Base-by-base conservation (phyloP, 2,888 invertebrate species). In the Parasteatoda lunata region DNA sequence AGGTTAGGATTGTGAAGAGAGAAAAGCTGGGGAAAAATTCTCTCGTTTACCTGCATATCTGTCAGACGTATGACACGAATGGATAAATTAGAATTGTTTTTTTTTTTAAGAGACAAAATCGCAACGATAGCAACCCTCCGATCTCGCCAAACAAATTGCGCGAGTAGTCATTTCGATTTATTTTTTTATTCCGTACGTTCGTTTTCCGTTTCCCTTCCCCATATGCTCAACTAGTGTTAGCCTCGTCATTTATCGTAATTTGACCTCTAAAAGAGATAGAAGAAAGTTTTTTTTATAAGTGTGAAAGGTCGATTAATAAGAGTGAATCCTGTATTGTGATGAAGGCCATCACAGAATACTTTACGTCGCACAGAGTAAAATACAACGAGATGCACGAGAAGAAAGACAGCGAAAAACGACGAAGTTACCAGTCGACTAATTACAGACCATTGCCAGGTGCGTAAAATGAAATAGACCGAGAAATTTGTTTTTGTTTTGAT, bases 321-420 rank as follows among this genome's bases (percentile, higher is more conserved):
- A 77, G 59, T 13, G 45, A 59, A 59, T 59, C 15, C 65, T 65
- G 71, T 71, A 30, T 70, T 64, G 73, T 73, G 11, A 85, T 85
- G 85, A 85, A 85, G 80, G 85, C 85, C 80, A 85, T 85, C n/a
- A 49, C 85, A n/a, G 85, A 85, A 71, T 85, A 85, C 47, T 85
- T 85, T 54, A 75, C 80, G 49, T 52, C 76, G 11, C 71, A 71
- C 15, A 76, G 59, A 65, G 70, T 80, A n/a, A 85, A 85, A 52
- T 85, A 85, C 71, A 80, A 59, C 59, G 85, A 85, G 54, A 76
- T 80, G 70, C 80, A 80, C 15, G 80, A 80, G 75, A 80, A 85
- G 52, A 85, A 77, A 54, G 80, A 80, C 6, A 52, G 64, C 11
- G 77, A 64, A 52, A 30, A 70, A 75, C 66, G 75, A n/a, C 76